Evolutionary conservation across 2,888 invertebrate genomes (phyloP).

Genomic region (Lathronympha strigana): DNA sequence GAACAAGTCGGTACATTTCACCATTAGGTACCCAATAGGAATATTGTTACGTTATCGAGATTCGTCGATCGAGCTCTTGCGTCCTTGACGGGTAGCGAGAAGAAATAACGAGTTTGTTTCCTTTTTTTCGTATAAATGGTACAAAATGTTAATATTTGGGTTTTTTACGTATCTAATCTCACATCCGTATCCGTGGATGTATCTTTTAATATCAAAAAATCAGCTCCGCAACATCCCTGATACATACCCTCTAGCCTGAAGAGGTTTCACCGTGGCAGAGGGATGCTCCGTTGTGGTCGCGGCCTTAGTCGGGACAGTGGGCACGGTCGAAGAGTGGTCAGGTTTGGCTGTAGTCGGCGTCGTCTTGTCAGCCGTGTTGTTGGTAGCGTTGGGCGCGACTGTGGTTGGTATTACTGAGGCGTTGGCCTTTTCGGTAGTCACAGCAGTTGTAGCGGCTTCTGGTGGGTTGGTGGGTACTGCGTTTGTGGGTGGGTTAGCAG

Average conservation of each 20-base stretch:
- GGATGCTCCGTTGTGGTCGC: slow-evolving; percentile 8
- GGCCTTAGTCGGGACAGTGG: neutral
- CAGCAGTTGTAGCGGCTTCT: neutral
- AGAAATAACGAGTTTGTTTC: too few species aligned
- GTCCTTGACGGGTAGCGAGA: too few species aligned
- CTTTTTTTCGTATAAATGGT: too few species aligned
- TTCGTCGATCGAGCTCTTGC: too few species aligned
- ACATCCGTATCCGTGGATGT: too few species aligned
- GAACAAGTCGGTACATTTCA: too few species aligned
- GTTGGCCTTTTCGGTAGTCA: neutral
- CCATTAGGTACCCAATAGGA: too few species aligned
- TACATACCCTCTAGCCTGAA: slow-evolving; percentile 66
- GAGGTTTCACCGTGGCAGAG: slow-evolving; percentile 27
- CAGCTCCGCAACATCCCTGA: too few species aligned
- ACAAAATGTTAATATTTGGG: too few species aligned
- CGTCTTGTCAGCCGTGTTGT: neutral
- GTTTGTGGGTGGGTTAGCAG: neutral
- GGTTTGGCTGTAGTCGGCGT: neutral
- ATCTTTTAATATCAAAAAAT: too few species aligned
- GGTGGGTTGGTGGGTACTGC: neutral
- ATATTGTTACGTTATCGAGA: too few species aligned
- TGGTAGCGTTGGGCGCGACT: neutral
- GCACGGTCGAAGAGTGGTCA: neutral
- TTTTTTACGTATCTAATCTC: too few species aligned
- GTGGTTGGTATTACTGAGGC: neutral